These are phyloP conservation scores for Perca flavescens DNA, from an alignment of 2,113 vertebrate species.

Conservation along the genomic window DNA sequence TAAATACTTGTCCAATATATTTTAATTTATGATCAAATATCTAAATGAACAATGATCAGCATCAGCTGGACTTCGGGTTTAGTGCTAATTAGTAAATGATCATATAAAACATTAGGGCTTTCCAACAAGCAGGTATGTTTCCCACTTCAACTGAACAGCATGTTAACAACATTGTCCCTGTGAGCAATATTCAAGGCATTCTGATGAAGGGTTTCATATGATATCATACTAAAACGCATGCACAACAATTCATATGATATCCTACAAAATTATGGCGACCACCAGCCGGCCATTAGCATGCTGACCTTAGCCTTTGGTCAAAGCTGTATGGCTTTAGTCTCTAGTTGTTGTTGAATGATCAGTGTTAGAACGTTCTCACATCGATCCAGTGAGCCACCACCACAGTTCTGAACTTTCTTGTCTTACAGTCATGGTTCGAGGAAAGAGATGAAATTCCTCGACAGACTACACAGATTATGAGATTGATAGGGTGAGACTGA, in stretches of 20 bases:
- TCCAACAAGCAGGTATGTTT: background rate
- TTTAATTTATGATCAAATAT: background rate
- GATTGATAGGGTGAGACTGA: conserved; percentile 25
- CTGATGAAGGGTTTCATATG: too few relatives aligned
- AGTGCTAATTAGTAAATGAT: background rate
- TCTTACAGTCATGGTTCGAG: background rate
- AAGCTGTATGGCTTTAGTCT: background rate
- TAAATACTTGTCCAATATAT: too few relatives aligned
- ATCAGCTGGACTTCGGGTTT: background rate
- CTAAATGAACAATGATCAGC: background rate
- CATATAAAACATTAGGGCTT: background rate
- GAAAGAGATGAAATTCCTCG: background rate
- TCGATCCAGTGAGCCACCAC: background rate
- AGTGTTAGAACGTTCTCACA: background rate
- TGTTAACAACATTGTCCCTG: too few relatives aligned
- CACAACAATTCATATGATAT: too few relatives aligned
- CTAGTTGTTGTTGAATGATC: background rate
- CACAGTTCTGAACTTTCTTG: background rate
- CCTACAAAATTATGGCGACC: too few relatives aligned
- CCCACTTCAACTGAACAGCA: too few relatives aligned
- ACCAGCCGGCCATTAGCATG: too few relatives aligned
- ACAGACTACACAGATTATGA: conserved; percentile 5
- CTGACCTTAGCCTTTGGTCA: too few relatives aligned
- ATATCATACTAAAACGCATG: too few relatives aligned
- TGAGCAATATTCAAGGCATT: too few relatives aligned